Evolutionary conservation across 2,113 vertebrate genomes (phyloP), one percentile per base, ranked within the genome.

Genomic region (Manacus vitellinus): DNA sequence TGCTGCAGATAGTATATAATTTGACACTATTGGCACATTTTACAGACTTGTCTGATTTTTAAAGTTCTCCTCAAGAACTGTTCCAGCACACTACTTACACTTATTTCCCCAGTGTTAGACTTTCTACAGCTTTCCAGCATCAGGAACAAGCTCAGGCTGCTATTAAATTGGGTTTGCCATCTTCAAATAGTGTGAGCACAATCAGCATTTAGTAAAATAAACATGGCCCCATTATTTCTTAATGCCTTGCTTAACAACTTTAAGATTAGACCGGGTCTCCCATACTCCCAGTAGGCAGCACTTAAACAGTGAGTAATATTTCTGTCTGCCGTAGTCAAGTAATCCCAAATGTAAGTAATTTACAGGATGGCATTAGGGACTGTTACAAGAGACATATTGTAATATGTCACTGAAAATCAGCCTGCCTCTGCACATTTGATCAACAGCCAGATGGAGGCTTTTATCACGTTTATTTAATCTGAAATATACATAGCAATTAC

Each of bases 381-480:
- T 95, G 75, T 95, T 98, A 94, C 97, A 97, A 97, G 91, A 97
- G 96, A 98, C 97, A 97, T 97, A 98, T 97, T 98, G 96, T 98
- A 98, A 88, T 97, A 95, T 98, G 97, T 98, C 98, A 97, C 90
- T 97, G 96, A 85, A 98, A 98, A 98, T 98, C 97, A 98, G 96
- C 91, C 93, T 98, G 97, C 97, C 92, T 97, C 96, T 96, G 97
- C 95, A 97, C 68, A 44, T 98, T 98, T 98, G 97, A 98, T 98
- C 98, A 98, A 97, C 95, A 97, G 95, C 97, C 98, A 98, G 97
- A 98, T 98, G 98, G 97, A 98, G 95, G 95, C 97, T 98, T 98
- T 98, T 98, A 98, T 98, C 98, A 97, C 97, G 96, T 98, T 98
- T 98, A 98, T 98, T 98, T 98, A 98, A 97, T 98, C 97, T 98